Base-by-base conservation (phyloP, 2,113 vertebrate species). In the Bubalus kerabau region DNA sequence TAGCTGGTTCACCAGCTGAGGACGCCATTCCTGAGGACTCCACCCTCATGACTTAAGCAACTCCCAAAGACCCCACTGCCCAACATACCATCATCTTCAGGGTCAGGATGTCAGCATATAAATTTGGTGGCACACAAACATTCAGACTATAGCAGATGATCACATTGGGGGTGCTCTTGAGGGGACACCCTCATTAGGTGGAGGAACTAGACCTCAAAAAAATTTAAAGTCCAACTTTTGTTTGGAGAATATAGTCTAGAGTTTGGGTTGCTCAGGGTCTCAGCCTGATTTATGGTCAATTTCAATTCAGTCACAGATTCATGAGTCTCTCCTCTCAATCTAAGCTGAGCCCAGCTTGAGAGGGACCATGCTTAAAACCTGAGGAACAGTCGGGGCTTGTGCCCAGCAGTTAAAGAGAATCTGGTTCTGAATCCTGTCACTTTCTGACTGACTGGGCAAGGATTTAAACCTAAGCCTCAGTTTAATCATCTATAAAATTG, bases 401-500 rank as follows among this genome's bases (percentile, higher is more conserved):
- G 7, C 5, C 59, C 11, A 64, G 54, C 59, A 67, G 36, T 90
- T n/a, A 52, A 40, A 91, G 62, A 84, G 23, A 81, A 23, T 83
- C 46, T 85, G 60, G 21, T 62, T 87, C 24, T 40, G 40, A 94
- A 87, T 92, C 46, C 76, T 57, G 23, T 94, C 85, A 74, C 56
- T 95, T 95, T 90, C 87, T 96, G 95, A 93, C 86, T 90, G 71
- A 74, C 40, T 84, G 43, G 52, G 91, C 81, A 97, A 92, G 71
- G 56, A 95, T 93, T 95, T 90, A 83, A 94, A 83, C 88, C 67
- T 74, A 95, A 87, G 59, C 92, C 50, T 96, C 24, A 46, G 90
- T 96, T 97, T 95, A 93, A 86, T 90, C 78, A 71, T 86, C 86
- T 93, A 89, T 94, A 57, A 97, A 97, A 96, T 57, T 82, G 64